Conservation (phyloP, 2,113 vertebrate species). For the Tympanuchus pallidicinctus region DNA sequence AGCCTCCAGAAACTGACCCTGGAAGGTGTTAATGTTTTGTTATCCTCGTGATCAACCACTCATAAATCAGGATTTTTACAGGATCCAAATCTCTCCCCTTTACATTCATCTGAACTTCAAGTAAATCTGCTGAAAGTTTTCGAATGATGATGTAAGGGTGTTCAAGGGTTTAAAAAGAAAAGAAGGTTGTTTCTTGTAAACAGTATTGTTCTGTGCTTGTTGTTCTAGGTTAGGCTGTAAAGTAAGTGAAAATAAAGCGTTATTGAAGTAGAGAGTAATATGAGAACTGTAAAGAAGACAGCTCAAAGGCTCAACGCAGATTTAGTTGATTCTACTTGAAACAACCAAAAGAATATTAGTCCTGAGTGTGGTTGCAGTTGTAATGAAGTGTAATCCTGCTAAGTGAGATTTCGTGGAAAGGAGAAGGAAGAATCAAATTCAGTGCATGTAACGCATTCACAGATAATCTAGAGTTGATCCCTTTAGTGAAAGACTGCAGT, state of each 20-base stretch:
- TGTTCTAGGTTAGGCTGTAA: not conserved
- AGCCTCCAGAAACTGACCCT: not conserved
- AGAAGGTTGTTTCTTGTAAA: not conserved
- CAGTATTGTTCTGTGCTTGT: not conserved
- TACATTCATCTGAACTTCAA: not conserved
- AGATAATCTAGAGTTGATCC: constrained; percentile 6
- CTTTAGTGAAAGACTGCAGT: constrained; percentile 16
- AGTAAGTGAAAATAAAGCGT: not conserved
- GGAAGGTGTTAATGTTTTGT: not conserved
- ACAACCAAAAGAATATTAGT: not conserved
- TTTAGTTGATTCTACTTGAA: constrained; percentile 55
- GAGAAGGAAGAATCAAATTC: not conserved
- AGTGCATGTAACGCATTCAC: not conserved
- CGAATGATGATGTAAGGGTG: rapidly evolving
- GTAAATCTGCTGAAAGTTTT: not conserved
- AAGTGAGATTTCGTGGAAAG: constrained; percentile 10
- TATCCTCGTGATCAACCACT: not conserved
- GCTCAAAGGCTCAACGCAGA: not conserved
- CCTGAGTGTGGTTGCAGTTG: not conserved
- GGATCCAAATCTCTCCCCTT: not conserved
- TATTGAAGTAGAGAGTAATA: not conserved
- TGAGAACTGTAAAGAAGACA: not conserved
- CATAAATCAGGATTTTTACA: not conserved
- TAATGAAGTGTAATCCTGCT: constrained; percentile 39
- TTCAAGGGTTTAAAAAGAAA: not conserved